Evolutionary conservation across 2,113 vertebrate genomes (phyloP).

Genomic region (Podilymbus podiceps): DNA sequence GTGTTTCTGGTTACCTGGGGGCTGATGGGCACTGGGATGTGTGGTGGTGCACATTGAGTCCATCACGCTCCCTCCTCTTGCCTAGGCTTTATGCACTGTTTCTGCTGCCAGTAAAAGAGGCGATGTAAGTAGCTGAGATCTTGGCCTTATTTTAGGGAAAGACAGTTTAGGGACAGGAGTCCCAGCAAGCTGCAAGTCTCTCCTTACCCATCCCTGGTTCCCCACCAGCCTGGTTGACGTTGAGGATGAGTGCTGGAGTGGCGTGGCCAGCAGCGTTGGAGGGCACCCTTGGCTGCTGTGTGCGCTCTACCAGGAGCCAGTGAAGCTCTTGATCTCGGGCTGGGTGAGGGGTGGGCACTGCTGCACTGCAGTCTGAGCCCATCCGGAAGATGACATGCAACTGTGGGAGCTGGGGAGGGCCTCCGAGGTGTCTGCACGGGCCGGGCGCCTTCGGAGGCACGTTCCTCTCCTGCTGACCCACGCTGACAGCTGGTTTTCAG

Average conservation of each 20-base stretch:
- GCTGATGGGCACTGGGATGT: accelerated
- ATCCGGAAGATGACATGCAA: accelerated
- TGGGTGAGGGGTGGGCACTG: neutral
- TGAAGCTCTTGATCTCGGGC: neutral
- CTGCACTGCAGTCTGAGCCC: accelerated
- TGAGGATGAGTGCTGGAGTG: neutral
- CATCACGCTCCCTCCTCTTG: neutral
- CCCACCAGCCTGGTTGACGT: neutral
- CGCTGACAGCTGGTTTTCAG: constrained; percentile 27
- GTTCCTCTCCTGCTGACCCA: neutral
- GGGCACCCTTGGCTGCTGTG: neutral
- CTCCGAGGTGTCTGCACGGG: neutral
- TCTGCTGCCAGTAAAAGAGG: neutral
- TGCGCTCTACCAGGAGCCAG: neutral
- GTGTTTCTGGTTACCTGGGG: neutral
- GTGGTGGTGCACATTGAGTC: neutral
- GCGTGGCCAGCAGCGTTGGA: neutral
- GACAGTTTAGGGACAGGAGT: neutral
- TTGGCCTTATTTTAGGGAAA: neutral
- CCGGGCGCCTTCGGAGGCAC: neutral
- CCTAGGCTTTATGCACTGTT: neutral
- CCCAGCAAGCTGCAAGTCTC: neutral
- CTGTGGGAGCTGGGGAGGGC: neutral
- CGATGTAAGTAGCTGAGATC: neutral
- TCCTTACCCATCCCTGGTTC: neutral